Conservation (phyloP, 2,888 invertebrate species). For the Dysmachus trigonus region DNA sequence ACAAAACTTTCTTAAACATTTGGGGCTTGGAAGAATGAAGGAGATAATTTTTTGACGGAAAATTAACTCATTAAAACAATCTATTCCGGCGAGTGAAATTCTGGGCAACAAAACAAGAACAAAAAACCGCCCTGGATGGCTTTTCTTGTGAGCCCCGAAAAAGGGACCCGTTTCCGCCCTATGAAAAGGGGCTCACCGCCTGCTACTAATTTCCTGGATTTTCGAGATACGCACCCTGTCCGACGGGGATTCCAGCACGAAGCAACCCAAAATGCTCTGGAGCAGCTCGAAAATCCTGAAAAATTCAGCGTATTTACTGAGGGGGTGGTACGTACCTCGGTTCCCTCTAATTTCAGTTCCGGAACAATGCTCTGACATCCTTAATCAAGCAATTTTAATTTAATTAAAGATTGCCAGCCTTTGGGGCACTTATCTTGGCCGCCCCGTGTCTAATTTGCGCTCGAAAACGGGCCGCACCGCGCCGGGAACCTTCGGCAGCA, state of each 20-base stretch:
- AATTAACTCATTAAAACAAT: not conserved
- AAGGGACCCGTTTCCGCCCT: not conserved
- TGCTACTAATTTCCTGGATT: not conserved
- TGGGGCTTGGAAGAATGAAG: not conserved
- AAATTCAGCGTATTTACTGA: not conserved
- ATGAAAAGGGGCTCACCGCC: not conserved
- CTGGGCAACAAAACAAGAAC: not conserved
- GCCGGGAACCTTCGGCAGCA: not conserved
- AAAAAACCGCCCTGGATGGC: not conserved
- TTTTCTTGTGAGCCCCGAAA: not conserved
- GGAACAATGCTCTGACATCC: not conserved
- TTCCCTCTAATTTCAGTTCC: not conserved
- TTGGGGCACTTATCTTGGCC: not conserved
- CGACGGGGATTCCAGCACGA: not conserved
- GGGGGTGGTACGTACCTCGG: not conserved
- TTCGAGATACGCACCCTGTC: not conserved
- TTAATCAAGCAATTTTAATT: constrained; percentile 42
- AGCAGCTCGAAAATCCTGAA: not conserved
- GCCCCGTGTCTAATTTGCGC: not conserved
- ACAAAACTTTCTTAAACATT: no score
- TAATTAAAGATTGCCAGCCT: constrained; percentile 36
- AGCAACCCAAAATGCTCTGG: not conserved
- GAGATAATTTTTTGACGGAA: not conserved
- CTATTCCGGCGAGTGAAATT: not conserved
- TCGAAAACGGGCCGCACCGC: not conserved